Conservation (phyloP, 2,113 vertebrate species). For the Corynorhinus townsendii region DNA sequence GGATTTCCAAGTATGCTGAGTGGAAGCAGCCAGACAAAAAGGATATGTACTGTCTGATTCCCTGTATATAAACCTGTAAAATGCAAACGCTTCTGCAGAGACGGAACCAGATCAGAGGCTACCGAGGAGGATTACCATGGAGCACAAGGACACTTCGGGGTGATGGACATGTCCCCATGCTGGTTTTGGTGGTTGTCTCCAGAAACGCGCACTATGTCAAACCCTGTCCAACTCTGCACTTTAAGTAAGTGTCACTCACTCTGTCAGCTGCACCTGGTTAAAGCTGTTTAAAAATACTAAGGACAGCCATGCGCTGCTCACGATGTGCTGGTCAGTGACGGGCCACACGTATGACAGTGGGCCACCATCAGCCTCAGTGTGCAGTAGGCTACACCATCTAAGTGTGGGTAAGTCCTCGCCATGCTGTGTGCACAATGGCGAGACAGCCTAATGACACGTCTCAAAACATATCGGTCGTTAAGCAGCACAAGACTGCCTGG, state of each 20-base stretch:
- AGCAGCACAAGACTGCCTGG: background rate
- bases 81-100: background rate
- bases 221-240: background rate
- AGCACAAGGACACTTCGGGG: background rate
- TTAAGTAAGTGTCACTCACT: fast-evolving
- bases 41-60: fast-evolving
- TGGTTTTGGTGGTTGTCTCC: background rate
- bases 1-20: background rate
- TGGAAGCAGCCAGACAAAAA: background rate
- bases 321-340: background rate
- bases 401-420: too few relatives aligned
- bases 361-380: background rate
- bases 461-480: background rate
- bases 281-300: background rate
- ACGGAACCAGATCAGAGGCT: background rate
- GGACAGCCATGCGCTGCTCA: background rate
- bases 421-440: background rate
- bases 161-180: fast-evolving
- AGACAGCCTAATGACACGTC: background rate
- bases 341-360: background rate
- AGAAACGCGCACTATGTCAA: background rate
- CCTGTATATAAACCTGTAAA: background rate
- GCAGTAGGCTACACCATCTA: background rate
- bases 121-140: background rate
- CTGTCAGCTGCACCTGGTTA: background rate